Evolutionary conservation across 2,888 invertebrate genomes (phyloP).

Genomic region (Pammene fasciana): DNA sequence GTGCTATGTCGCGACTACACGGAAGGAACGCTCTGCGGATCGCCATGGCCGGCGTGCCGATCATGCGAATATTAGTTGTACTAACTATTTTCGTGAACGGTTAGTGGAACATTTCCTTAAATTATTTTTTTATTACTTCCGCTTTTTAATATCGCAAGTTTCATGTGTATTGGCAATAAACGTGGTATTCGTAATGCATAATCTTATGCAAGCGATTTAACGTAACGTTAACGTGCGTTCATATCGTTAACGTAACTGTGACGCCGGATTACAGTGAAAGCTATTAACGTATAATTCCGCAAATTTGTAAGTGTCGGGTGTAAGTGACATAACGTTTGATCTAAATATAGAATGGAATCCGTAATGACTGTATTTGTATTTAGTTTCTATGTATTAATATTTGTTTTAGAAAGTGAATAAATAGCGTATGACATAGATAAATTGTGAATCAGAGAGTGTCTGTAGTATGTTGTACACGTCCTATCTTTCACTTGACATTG

Average conservation of each 20-base stretch:
- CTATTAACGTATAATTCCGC: slow-evolving; percentile 54
- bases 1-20: slow-evolving; percentile 67
- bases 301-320: slow-evolving; percentile 24
- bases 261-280: slow-evolving; percentile 71
- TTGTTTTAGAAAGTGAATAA: slow-evolving; percentile 50
- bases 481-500: slow-evolving; percentile 80
- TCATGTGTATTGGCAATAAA: slow-evolving; percentile 46
- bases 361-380: slow-evolving; percentile 25
- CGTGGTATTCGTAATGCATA: slow-evolving; percentile 54
- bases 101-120: slow-evolving; percentile 59
- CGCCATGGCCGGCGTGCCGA: slow-evolving; percentile 62
- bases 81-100: slow-evolving; percentile 75
- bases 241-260: slow-evolving; percentile 67
- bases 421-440: slow-evolving; percentile 41
- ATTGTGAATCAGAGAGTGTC: slow-evolving; percentile 56
- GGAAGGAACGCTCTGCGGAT: slow-evolving; percentile 59
- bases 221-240: slow-evolving; percentile 43
- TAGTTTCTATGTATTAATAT: slow-evolving; percentile 27
- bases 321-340: slow-evolving; percentile 19
- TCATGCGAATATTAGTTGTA: slow-evolving; percentile 70
- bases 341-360: neutral
- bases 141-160: neutral
- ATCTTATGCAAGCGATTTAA: slow-evolving; percentile 72
- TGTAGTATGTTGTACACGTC: slow-evolving; percentile 50
- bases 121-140: slow-evolving; percentile 41